Base-by-base conservation (phyloP, 2,888 invertebrate genomes). In the Leistus spinibarbis region DNA sequence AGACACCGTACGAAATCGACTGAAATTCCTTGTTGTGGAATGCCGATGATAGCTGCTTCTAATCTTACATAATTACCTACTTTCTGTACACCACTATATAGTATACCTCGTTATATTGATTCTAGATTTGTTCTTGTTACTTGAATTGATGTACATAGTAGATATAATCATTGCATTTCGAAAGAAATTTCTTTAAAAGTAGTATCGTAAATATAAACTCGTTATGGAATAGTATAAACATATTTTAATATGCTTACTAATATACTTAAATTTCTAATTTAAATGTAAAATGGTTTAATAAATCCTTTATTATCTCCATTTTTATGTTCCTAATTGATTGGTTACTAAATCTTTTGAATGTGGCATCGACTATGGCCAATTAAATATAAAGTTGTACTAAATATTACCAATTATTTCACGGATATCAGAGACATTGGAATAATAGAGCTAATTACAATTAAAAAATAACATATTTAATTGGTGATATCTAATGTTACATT, bases 61-160 rank as follows among this genome's bases (percentile, higher is more conserved):
- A 66, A 72, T 66, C 72, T 72, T 72, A 72, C 72, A 65, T 72
- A 72, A 72, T 72, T 72, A 72, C 72, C 72, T 72, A 72, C 72
- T 72, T 72, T 72, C 72, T 71, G 17, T 65, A 71, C 54, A 66
- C 57, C 56, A 72, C 57, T 71, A 17, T 22, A 60, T 17, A 20
- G 57, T 27, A 27, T 27, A 27, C 27, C 13, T 40, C 3, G 40
- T 40, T 40, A 40, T 10, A 40, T 40, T 7, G 40, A 40, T 40
- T 40, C 40, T 40, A 40, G 40, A 40, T 40, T 40, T 40, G 7
- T 40, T 40, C 13, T 40, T 10, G 13, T 13, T 40, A 27, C 5
- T 27, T 27, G 5, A 4, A 40, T 40, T 40, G 4, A 40, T 40
- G 7, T 40, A 40, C 40, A n/a, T n/a, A n/a, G n/a, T n/a, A n/a